Base-by-base conservation (phyloP, 1,140 invertebrate genomes). In the Orussus abietinus region DNA sequence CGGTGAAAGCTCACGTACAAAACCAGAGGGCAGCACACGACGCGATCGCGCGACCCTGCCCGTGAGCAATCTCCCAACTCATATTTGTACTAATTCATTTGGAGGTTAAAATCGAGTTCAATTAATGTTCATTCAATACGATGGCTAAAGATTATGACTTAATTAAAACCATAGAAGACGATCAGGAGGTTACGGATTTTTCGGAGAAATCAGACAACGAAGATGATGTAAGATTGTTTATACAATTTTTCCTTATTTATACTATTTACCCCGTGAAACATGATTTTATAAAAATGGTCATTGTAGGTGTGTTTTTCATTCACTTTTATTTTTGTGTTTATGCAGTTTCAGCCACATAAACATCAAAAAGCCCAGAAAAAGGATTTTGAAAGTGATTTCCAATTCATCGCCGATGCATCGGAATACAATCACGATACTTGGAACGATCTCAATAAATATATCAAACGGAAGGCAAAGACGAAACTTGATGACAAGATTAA, bases 401-500 rank as follows among this genome's bases (percentile, higher is more conserved):
- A 85, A 52, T 92, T 92, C 75, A 77, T 86, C 19, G 79, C 75
- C 4, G 81, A 77, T 9, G 77, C 78, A 1, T 77, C 80, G 28
- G 86, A 90, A 51, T 90, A 90, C 58, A 89, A 88, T 62, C 59
- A 82, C 64, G 85, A 89, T 60, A 80, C 84, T n/a, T 92, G 86
- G 89, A 84, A 89, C 70, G 86, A 90, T 75, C 63, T 92, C 17
- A 79, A 80, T 50, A 90, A 90, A 60, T 90, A 89, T 71, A 80
- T 91, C 0, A 87, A 87, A 59, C 72, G 85, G 29, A 90, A 90
- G 76, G 81, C 80, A 0, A 85, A 84, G 53, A 81, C 80, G 12
- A 88, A 88, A 60, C 74, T 88, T 3, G 89, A 93, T 72, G 90
- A 93, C 38, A 93, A 91, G 73, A 93, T 88, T 53, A 80, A 77